Evolutionary conservation across 2,797 vertebrate genomes (phyloP), one percentile per base, ranked within the genome.

Genomic region (Galago senegalensis): DNA sequence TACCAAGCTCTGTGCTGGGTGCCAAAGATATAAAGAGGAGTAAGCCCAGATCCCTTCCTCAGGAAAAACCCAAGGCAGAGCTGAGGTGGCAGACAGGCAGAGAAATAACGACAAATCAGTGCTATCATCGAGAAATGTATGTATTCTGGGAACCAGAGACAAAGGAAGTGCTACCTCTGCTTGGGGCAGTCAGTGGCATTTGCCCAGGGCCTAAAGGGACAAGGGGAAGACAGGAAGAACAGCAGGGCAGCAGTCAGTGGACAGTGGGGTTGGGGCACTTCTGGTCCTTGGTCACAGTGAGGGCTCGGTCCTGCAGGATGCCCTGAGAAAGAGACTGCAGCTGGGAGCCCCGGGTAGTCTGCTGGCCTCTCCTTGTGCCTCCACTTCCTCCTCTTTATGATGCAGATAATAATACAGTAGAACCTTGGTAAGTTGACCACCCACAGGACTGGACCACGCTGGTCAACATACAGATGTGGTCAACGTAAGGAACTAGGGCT

Each of bases 1-100:
- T 79, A 31, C 61, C 92, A 97, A 92, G 34, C 31, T 77, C 7
- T 40, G 23, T 65, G 63, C 46, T 76, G 60, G 84, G 63, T 80
- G 91, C 93, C 85, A 91, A 83, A 85, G 84, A 70, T 76, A 89
- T 31, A 91, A 92, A 92, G 43, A 95, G 9, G 34, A 94, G 10
- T 13, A 63, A 93, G 87, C 90, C 90, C 94, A 92, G 82, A 91
- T 69, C 80, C 63, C 49, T 72, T 95, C 69, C 79, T 72, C 49
- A 69, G 37, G 81, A 95, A 96, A 96, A 96, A 81, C 34, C 58
- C 81, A 63, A 60, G 87, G 87, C 61, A 87, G 34, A 90, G 53
- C 86, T 37, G 86, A 95, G 60, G 93, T 81, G 91, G 95, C 53
- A 95, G 94, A 79, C 34, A 17, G 0, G 31, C 20, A 63, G 72